These are phyloP conservation scores for Vultur gryphus DNA, from an alignment of 2,797 vertebrate genomes.

Conservation along the genomic window DNA sequence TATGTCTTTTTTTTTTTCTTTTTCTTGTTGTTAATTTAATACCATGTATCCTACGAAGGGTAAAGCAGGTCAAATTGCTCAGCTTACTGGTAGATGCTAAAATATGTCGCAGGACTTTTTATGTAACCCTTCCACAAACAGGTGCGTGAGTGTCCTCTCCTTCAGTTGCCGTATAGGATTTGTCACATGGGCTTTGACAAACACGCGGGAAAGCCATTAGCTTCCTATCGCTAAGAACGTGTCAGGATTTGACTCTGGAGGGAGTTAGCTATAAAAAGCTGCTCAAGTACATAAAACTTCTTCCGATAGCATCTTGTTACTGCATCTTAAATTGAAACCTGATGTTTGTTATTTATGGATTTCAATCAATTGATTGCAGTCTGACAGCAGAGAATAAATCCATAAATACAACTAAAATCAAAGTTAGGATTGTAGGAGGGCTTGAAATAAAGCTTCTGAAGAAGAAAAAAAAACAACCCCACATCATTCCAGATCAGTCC, in stretches of 20 bases:
- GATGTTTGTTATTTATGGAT: constrained; percentile 24
- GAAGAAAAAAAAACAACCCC: background rate
- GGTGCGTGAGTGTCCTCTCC: background rate
- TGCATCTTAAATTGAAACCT: background rate
- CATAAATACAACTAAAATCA: constrained; percentile 2
- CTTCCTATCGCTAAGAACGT: background rate
- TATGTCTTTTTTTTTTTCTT: constrained; percentile 63
- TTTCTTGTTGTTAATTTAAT: background rate
- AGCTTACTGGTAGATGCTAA: background rate
- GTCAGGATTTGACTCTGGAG: background rate
- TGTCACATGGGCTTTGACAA: background rate
- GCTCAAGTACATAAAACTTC: background rate
- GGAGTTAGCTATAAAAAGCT: background rate
- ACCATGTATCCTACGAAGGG: background rate
- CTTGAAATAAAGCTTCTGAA: background rate
- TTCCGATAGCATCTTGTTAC: background rate
- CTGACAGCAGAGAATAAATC: constrained; percentile 3
- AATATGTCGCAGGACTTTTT: background rate
- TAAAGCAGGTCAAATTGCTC: background rate
- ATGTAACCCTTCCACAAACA: background rate
- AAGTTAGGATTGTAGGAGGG: background rate
- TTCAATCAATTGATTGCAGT: constrained; percentile 32
- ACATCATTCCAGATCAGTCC: background rate
- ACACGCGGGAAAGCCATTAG: background rate
- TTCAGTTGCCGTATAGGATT: background rate